phyloP scores from a whole-genome alignment of 2,888 invertebrate genomes.

The Sinentomon sp. region DNA sequence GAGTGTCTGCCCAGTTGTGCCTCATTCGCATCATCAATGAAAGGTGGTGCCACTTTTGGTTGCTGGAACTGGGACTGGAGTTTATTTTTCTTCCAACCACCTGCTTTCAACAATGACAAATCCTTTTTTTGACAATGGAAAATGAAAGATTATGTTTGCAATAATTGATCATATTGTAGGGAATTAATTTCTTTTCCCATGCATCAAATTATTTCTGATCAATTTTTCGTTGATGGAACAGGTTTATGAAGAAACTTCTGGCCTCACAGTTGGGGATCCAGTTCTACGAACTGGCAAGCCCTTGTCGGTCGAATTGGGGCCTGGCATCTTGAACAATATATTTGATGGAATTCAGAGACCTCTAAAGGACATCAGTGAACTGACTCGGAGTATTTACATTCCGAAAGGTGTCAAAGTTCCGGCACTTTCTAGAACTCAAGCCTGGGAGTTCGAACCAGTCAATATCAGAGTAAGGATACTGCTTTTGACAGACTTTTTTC shows the following conservation, averaged over 20 bases:
- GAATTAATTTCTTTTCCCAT: constrained; percentile 4
- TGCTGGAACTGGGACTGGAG: no score
- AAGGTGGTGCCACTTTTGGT: no score
- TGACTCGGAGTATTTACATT: constrained; percentile 92
- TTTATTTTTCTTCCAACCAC: no score
- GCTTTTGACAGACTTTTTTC: not conserved
- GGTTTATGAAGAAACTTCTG: constrained; percentile 85
- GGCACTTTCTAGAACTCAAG: constrained; percentile 42
- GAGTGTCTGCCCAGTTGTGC: no score
- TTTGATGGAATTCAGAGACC: constrained; percentile 99
- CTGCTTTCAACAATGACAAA: no score
- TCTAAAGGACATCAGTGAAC: constrained; percentile 75
- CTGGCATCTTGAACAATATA: constrained; percentile 95
- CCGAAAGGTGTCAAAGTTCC: constrained; percentile 95
- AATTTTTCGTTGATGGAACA: constrained; percentile 21
- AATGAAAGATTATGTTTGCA: not conserved
- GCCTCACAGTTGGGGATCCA: constrained; percentile 97
- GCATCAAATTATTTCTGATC: no score
- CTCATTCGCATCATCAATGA: no score
- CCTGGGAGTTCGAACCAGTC: constrained; percentile 76
- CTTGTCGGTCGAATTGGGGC: constrained; percentile 90
- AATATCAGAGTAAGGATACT: constrained; percentile 34
- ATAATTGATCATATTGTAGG: not conserved
- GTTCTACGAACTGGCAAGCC: constrained; percentile 96
- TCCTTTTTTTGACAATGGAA: no score